Conservation (phyloP, 2,888 invertebrate species). For the Ichneumon xanthorius region DNA sequence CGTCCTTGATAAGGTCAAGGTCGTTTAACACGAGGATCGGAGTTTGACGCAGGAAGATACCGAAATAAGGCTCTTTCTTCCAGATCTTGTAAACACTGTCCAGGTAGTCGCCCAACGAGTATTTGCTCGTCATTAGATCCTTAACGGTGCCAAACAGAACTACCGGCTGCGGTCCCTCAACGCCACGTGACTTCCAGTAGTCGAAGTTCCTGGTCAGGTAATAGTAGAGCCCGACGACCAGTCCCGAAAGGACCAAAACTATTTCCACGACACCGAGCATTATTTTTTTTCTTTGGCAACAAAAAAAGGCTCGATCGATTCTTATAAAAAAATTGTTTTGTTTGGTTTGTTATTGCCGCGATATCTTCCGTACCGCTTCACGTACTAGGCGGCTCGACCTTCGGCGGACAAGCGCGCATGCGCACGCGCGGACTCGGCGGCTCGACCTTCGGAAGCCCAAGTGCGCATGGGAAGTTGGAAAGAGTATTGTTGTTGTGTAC, state of each 20-base stretch:
- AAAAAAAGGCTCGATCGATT: not conserved
- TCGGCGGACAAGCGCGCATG: too few species aligned
- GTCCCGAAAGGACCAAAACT: conserved; percentile 83
- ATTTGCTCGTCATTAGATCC: conserved; percentile 47
- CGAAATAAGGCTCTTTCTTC: conserved; percentile 76
- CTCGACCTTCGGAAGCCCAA: too few species aligned
- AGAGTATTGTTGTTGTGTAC: too few species aligned
- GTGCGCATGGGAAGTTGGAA: too few species aligned
- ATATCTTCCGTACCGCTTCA: too few species aligned
- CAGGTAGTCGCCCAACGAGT: conserved; percentile 51
- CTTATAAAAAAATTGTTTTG: too few species aligned
- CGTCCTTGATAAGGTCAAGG: conserved; percentile 59
- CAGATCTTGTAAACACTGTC: conserved; percentile 54
- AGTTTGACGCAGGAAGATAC: conserved; percentile 76
- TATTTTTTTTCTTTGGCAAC: not conserved
- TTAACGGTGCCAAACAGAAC: conserved; percentile 81
- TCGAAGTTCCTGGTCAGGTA: conserved; percentile 80
- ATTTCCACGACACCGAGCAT: conserved; percentile 58
- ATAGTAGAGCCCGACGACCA: conserved; percentile 62
- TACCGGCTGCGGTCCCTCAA: conserved; percentile 81
- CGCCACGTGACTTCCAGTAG: conserved; percentile 83
- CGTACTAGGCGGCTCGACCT: too few species aligned
- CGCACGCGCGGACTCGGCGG: too few species aligned
- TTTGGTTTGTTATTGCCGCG: too few species aligned
- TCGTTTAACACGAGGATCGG: conserved; percentile 63